phyloP scores from a whole-genome alignment of 1,140 invertebrate genomes.

The Bombus polaris region DNA sequence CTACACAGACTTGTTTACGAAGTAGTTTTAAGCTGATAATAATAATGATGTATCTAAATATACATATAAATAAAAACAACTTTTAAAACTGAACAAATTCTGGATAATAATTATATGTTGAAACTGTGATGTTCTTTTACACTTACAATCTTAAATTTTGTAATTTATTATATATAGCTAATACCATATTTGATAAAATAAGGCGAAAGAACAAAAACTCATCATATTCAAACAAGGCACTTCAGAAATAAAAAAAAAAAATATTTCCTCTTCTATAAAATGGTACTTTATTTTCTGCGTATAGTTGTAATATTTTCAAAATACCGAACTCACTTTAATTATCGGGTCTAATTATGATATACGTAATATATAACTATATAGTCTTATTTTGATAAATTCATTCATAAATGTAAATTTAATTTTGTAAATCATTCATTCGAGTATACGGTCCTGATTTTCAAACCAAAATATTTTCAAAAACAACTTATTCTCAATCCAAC shows the following conservation, averaged over 20 bases:
- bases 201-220: background rate
- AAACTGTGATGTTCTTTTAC: no score
- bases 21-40: constrained; percentile 5
- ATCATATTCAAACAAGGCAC: background rate
- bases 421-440: background rate
- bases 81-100: background rate
- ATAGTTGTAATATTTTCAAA: background rate
- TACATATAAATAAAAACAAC: constrained; percentile 1
- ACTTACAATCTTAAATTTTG: no score
- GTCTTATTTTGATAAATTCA: background rate
- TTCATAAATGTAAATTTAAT: background rate
- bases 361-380: background rate
- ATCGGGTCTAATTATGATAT: background rate
- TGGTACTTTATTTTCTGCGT: background rate
- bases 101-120: background rate
- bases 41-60: constrained; percentile 11
- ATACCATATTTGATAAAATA: background rate
- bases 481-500: background rate
- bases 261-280: constrained; percentile 5
- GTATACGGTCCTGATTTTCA: background rate
- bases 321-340: constrained; percentile 4
- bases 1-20: constrained; percentile 1
- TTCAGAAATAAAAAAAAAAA: background rate
- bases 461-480: background rate
- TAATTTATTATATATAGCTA: background rate